Conservation (phyloP, 2,797 vertebrate species). For the Gobionotothen gibberifrons region DNA sequence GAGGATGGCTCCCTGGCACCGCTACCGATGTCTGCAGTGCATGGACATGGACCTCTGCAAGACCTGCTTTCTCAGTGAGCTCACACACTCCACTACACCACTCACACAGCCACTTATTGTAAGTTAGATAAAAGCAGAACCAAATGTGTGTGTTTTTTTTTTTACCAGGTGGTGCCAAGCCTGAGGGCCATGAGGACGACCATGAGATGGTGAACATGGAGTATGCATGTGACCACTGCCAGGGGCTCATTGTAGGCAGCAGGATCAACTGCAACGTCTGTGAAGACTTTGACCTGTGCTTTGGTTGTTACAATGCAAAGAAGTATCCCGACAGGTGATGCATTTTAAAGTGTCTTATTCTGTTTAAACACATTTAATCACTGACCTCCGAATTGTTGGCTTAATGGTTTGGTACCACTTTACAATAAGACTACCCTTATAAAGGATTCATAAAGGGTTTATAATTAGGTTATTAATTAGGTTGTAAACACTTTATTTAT, state of each 20-base stretch:
- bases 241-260: constrained; percentile 95
- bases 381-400: background rate
- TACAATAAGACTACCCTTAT: too few species aligned
- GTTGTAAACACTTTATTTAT: too few species aligned
- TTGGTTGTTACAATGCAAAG: constrained; percentile 96
- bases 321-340: constrained; percentile 94
- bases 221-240: constrained; percentile 95
- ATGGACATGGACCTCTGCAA: constrained; percentile 99
- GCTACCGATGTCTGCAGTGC: constrained; percentile 96
- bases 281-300: constrained; percentile 98
- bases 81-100: background rate
- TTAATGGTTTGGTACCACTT: too few species aligned
- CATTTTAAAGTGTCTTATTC: background rate
- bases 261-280: constrained; percentile 97
- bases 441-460: too few species aligned
- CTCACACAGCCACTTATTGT: background rate
- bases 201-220: constrained; percentile 99
- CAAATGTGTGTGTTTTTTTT: background rate
- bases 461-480: too few species aligned
- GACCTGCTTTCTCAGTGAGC: constrained; percentile 96
- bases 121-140: background rate
- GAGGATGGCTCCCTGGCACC: constrained; percentile 95
- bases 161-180: constrained; percentile 92
- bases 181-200: constrained; percentile 96
- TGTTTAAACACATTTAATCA: background rate